These are phyloP conservation scores for Drosophila lini DNA, from an alignment of 1,140 invertebrate species.

Conservation along the genomic window DNA sequence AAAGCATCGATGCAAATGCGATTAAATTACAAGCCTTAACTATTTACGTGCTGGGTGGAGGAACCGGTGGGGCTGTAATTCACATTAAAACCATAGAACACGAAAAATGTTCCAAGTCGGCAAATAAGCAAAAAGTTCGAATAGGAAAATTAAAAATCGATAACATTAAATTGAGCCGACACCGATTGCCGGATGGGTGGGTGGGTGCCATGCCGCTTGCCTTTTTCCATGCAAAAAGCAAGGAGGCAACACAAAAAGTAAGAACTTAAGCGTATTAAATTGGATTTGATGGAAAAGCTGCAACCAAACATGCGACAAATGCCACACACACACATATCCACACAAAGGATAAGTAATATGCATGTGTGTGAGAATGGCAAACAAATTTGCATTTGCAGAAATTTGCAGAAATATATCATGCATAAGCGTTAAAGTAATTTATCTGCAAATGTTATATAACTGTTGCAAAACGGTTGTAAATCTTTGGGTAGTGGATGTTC, in stretches of 20 bases:
- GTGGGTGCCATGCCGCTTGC: constrained; percentile 7
- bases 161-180: constrained; percentile 71
- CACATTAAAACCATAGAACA: constrained; percentile 68
- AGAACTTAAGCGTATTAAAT: constrained; percentile 82
- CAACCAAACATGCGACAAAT: constrained; percentile 74
- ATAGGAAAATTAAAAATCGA: constrained; percentile 79
- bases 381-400: constrained; percentile 50
- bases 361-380: constrained; percentile 8
- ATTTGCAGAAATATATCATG: constrained; percentile 16
- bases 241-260: constrained; percentile 66
- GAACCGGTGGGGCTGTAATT: constrained; percentile 37
- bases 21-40: constrained; percentile 78
- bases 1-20: constrained; percentile 72
- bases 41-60: constrained; percentile 22
- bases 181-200: constrained; percentile 22
- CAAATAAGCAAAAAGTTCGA: constrained; percentile 59
- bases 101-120: constrained; percentile 61
- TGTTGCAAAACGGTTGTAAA: background rate
- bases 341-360: constrained; percentile 38
- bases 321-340: constrained; percentile 33
- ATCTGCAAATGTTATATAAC: constrained; percentile 11
- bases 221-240: constrained; percentile 37
- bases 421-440: constrained; percentile 24
- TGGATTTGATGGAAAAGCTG: constrained; percentile 78
- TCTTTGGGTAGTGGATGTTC: too few relatives aligned